A percentile compares a stretch with the other conserved stretches of the same genome.
These are phyloP conservation scores for Carollia perspicillata DNA, from an alignment of 2,113 vertebrate genomes.

Conservation along the genomic window DNA sequence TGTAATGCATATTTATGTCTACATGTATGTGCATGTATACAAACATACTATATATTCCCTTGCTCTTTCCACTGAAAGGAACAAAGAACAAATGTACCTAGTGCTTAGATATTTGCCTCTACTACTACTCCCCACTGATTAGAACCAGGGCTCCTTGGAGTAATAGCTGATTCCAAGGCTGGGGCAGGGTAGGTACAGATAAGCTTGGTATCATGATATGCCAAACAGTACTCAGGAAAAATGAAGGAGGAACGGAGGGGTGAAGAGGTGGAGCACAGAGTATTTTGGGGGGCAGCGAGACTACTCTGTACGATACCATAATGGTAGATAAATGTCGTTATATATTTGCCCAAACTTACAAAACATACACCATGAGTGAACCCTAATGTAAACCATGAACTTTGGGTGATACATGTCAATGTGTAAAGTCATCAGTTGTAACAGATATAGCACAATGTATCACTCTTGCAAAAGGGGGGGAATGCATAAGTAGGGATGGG, in stretches of 20 bases:
- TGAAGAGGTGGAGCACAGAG: background rate
- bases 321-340: background rate
- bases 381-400: background rate
- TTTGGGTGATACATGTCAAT: background rate
- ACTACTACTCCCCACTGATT: background rate
- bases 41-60: background rate
- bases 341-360: background rate
- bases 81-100: background rate
- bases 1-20: background rate
- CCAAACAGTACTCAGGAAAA: conserved; percentile 31
- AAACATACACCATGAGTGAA: background rate
- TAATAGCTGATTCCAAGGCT: background rate
- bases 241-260: background rate
- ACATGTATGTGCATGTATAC: no score
- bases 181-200: background rate
- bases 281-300: background rate
- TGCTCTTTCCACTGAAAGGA: background rate
- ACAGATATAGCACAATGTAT: background rate
- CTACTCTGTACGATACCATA: background rate
- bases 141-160: background rate
- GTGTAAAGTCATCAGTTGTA: background rate
- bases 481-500: background rate
- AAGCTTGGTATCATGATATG: background rate
- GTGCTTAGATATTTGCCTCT: background rate
- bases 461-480: background rate